Evolutionary conservation across 2,888 invertebrate species (phyloP).

Genomic region (Pemphredon lugubris): DNA sequence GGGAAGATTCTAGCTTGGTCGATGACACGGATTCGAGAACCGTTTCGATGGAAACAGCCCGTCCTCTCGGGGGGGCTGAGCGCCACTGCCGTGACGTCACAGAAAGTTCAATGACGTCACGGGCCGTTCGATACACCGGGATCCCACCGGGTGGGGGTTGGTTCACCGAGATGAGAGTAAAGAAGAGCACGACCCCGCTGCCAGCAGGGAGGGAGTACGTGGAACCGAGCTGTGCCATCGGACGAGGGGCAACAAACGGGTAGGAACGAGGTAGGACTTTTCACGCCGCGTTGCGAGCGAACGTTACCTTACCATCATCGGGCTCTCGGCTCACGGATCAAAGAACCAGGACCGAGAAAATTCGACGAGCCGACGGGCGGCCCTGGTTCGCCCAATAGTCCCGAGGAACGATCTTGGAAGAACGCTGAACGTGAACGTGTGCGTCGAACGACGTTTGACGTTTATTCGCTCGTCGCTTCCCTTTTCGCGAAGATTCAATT

Average conservation of each 20-base stretch:
- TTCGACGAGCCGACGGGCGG: not conserved
- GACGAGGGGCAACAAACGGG: conserved; percentile 24
- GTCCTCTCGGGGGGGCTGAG: conserved; percentile 61
- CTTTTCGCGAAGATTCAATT: too few species aligned
- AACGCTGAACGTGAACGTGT: too few species aligned
- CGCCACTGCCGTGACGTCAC: conserved; percentile 74
- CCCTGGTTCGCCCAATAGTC: not conserved
- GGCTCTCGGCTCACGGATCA: conserved; percentile 22
- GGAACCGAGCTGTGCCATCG: conserved; percentile 36
- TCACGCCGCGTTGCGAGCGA: conserved; percentile 41
- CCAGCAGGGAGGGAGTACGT: conserved; percentile 15
- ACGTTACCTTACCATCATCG: conserved; percentile 32
- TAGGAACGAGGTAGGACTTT: conserved; percentile 56
- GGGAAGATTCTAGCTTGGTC: conserved; percentile 22
- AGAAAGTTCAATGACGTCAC: conserved; percentile 76
- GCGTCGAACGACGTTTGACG: too few species aligned
- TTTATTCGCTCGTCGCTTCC: too few species aligned
- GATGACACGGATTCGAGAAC: conserved; percentile 25
- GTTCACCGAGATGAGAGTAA: conserved; percentile 58
- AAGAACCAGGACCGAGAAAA: conserved; percentile 40
- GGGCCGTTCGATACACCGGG: conserved; percentile 74
- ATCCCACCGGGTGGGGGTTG: conserved; percentile 57
- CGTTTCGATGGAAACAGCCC: not conserved
- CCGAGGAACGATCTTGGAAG: too few species aligned
- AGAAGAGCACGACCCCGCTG: conserved; percentile 50